Percentiles rank a stretch among this genome's conserved stretches.
phyloP scores from a whole-genome alignment of 1,140 invertebrate species.

The Andricus grossulariae region DNA sequence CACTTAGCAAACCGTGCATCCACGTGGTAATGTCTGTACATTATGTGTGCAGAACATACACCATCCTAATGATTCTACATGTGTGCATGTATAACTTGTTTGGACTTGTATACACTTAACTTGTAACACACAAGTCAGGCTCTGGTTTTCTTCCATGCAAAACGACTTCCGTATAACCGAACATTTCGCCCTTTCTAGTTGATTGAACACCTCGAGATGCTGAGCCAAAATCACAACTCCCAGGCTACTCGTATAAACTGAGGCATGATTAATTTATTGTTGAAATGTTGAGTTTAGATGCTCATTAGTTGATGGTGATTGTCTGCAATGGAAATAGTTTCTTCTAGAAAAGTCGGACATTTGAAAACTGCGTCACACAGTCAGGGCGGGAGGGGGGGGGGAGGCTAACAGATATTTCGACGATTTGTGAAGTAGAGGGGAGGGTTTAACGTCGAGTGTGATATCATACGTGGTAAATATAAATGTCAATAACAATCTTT shows the following conservation, averaged over 20 bases:
- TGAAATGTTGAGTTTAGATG: not conserved
- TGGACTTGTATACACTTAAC: conserved; percentile 42
- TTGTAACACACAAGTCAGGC: not conserved
- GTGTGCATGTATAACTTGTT: not conserved
- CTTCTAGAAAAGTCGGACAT: not conserved
- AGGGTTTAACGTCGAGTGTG: no score
- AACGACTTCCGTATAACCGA: conserved; percentile 34
- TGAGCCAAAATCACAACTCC: conserved; percentile 7
- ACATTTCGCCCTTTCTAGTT: conserved; percentile 10
- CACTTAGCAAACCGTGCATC: conserved; percentile 39
- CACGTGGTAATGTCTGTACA: conserved; percentile 22
- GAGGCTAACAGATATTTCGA: no score
- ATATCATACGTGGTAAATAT: no score
- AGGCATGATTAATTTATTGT: not conserved
- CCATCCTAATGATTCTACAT: not conserved
- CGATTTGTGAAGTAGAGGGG: no score
- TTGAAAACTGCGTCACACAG: not conserved
- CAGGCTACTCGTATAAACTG: not conserved
- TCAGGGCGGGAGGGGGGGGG: no score
- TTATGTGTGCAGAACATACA: not conserved
- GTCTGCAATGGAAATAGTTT: not conserved
- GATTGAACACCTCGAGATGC: conserved; percentile 23
- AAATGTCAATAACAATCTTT: no score
- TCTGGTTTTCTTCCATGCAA: conserved; percentile 25
- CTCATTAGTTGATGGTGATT: not conserved